Base-by-base conservation (phyloP, 2,113 vertebrate species). In the Callionymus lyra region DNA sequence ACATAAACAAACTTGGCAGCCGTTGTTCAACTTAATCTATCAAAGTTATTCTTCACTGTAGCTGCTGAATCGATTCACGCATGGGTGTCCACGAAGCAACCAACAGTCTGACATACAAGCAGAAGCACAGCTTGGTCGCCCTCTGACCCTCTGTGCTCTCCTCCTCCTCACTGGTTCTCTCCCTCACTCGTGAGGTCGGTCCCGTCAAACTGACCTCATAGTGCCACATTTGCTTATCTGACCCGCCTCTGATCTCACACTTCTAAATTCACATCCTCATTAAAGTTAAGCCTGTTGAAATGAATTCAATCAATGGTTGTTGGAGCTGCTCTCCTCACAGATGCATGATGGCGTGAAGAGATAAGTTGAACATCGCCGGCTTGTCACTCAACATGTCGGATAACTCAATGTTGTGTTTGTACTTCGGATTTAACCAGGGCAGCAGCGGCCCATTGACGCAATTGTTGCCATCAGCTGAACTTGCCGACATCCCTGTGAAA, bases 301-400 rank as follows among this genome's bases (percentile, higher is more conserved):
- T 73, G 68, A 67, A 76, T 73, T 73, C 69, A 67, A 69, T 79
- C 64, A 76, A 56, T 57, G 16, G 52, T 8, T 27, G 21, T 27
- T 27, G 21, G 8, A 27, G 21, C 21, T 27, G 21, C 21, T 27
- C 21, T 8, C 8, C 50, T 2, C 6, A 2, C 31, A 57, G 54
- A 70, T 47, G 38, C 38, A 40, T 21, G 50, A 55, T 33, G 69
- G 35, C 66, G 63, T 33, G n/a, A 33, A 34, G 12, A 34, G 21
- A 27, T 4, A 27, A 27, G 21, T 27, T 27, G 21, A 27, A 4
- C 21, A 8, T 8, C 21, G 4, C 8, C 21, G 21, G 4, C 21
- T 27, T 27, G 8, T 27, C 21, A 5, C 21, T n/a, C n/a, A n/a
- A n/a, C n/a, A n/a, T 27, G 21, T 27, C 8, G n/a, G n/a, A 27